A percentile compares a stretch with the other conserved stretches of the same genome.
These are phyloP conservation scores for Pachycephala philippinensis DNA, from an alignment of 2,113 vertebrate species.

Conservation along the genomic window DNA sequence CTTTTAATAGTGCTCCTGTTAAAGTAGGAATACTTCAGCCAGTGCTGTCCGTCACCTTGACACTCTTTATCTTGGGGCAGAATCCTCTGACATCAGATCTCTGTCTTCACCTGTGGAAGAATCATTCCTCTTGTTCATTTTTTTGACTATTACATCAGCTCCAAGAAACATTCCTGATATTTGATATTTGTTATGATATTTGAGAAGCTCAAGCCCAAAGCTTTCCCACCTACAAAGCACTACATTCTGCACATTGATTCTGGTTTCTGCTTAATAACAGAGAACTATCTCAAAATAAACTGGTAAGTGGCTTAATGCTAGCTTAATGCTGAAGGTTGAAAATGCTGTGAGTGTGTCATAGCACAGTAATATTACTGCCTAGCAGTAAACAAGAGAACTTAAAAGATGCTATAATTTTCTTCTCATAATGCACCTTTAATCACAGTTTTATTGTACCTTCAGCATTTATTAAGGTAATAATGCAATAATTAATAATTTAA, in stretches of 20 bases:
- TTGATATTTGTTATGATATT: background rate
- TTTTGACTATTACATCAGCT: background rate
- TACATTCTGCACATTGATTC: background rate
- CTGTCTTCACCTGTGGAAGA: background rate
- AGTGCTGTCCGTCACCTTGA: accelerated
- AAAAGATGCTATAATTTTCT: constrained; percentile 9
- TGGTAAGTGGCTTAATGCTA: background rate
- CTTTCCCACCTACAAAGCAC: background rate
- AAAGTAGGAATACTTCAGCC: background rate
- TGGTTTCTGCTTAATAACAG: background rate
- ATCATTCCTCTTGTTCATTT: background rate
- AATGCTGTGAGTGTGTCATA: constrained; percentile 12
- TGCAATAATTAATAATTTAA: constrained; percentile 46
- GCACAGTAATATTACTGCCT: background rate
- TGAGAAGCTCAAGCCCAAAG: background rate
- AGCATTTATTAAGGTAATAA: constrained; percentile 37
- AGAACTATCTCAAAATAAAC: background rate
- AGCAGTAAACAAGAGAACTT: constrained; percentile 27
- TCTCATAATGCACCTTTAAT: constrained; percentile 38
- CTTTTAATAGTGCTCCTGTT: background rate
- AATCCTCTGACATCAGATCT: background rate
- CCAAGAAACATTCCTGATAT: background rate
- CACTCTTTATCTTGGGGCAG: background rate
- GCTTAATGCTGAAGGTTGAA: constrained; percentile 23
- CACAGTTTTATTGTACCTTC: constrained; percentile 6